Conservation (phyloP, 2,113 vertebrate genomes). For the Lycocorax pyrrhopterus region DNA sequence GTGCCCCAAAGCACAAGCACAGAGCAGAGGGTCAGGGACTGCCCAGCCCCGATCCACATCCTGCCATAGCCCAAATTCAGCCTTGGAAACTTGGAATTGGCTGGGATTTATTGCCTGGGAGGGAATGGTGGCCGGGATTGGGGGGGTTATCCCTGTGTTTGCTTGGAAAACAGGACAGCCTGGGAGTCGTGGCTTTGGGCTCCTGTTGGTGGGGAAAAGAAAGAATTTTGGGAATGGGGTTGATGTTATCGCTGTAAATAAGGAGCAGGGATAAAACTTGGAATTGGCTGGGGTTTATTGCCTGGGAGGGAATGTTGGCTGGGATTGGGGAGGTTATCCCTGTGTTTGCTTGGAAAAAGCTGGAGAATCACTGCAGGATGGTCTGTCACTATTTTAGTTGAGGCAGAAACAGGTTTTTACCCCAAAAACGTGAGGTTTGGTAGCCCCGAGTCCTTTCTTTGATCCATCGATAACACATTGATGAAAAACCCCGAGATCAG, state of each 20-base stretch:
- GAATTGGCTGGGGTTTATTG: not conserved
- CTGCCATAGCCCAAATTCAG: not conserved
- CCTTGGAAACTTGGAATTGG: not conserved
- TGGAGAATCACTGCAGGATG: not conserved
- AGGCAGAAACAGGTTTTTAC: not conserved
- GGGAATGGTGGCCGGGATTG: not conserved
- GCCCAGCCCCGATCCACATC: not conserved
- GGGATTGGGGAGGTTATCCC: not conserved
- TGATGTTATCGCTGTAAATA: too few relatives aligned
- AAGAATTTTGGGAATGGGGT: too few relatives aligned
- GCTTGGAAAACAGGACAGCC: not conserved
- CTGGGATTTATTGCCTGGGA: not conserved
- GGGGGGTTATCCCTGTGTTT: not conserved
- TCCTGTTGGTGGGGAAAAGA: too few relatives aligned
- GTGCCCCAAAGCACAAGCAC: not conserved
- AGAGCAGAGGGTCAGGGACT: not conserved
- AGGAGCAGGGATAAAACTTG: not conserved
- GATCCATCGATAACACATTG: not conserved
- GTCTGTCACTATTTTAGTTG: rapidly evolving
- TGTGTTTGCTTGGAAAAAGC: not conserved
- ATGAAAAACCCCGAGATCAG: not conserved
- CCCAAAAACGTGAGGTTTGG: too few relatives aligned
- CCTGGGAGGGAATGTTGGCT: not conserved
- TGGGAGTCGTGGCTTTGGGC: too few relatives aligned
- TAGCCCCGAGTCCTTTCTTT: not conserved